A percentile compares a stretch with the other conserved stretches of the same genome.
These are phyloP conservation scores for Arenaria interpres DNA, from an alignment of 2,113 vertebrate genomes.

Conservation along the genomic window DNA sequence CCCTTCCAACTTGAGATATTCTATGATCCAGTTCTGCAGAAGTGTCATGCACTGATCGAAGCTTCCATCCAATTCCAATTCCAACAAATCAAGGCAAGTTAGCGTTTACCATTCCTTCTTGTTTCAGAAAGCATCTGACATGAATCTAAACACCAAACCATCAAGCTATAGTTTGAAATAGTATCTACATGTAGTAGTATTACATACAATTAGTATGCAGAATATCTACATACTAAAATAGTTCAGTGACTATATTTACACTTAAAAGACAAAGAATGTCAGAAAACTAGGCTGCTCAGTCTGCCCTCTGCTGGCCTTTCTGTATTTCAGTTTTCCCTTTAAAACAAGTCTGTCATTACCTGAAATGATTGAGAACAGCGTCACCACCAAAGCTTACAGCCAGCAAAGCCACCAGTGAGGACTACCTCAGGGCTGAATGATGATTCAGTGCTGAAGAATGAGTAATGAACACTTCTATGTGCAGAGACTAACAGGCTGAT, in stretches of 20 bases:
- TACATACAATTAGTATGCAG: too few species aligned
- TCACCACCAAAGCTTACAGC: background rate
- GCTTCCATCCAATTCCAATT: background rate
- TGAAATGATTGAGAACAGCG: background rate
- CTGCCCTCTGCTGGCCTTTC: conserved; percentile 1
- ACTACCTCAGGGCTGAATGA: background rate
- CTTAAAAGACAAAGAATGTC: background rate
- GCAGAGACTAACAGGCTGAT: background rate
- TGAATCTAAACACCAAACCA: background rate
- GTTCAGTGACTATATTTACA: background rate
- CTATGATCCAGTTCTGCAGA: background rate
- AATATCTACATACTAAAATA: background rate
- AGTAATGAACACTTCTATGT: background rate
- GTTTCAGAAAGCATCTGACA: too few species aligned
- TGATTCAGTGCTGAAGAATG: background rate
- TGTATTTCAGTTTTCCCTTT: background rate
- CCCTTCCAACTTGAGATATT: background rate
- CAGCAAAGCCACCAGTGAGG: background rate
- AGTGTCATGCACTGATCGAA: background rate
- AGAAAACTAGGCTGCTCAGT: background rate
- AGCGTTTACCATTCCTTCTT: background rate
- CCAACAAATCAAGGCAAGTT: background rate
- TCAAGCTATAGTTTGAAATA: background rate
- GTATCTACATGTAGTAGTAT: too few species aligned
- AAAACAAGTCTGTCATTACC: background rate